Base-by-base conservation (phyloP, 2,113 vertebrate species). In the Solenodon paradoxus region DNA sequence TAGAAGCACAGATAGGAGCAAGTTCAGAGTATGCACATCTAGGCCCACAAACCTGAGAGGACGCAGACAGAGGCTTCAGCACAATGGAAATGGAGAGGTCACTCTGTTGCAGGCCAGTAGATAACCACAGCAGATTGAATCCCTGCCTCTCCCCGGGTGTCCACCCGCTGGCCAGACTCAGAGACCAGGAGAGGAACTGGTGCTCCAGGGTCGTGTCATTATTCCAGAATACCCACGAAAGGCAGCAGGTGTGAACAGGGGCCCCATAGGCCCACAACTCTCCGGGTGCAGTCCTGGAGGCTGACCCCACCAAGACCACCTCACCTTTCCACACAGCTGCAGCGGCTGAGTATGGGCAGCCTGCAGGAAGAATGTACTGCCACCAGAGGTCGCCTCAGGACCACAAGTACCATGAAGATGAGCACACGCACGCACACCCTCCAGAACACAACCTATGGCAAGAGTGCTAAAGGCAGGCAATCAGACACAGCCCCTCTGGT, bases 301-400 rank as follows among this genome's bases (percentile, higher is more conserved):
- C 30, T 5, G 16, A 38, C 38, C 45, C 75, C 5, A 1, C 47
- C 42, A 45, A 45, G 3, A 38, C 35, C 66, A 40, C 15, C 49
- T 35, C 24, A 30, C 4, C 61, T 81, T 49, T 59, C 57, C 6
- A 53, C 35, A 3, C 47, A 9, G 13, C 30, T 0, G n/a, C 63
- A 7, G n/a, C 16, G 0, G 0, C n/a, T 0, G 12, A 45, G 19
- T 6, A 2, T 7, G 5, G 17, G 20, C 30, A 49, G n/a, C 53
- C 87, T 51, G 95, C 92, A 96, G 96, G 86, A 89, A 91, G 53
- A 42, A 9, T 0, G 2, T 7, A 5, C 2, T 35, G 40, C 89
- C 96, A 95, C 96, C 40, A 97, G 96, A 93, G 95, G 96, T 40
- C 89, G 2, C 59, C 13, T 7, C 26, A 88, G 45, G 57, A 63